phyloP scores from a whole-genome alignment of 2,113 vertebrate species.

The Crotophaga sulcirostris region DNA sequence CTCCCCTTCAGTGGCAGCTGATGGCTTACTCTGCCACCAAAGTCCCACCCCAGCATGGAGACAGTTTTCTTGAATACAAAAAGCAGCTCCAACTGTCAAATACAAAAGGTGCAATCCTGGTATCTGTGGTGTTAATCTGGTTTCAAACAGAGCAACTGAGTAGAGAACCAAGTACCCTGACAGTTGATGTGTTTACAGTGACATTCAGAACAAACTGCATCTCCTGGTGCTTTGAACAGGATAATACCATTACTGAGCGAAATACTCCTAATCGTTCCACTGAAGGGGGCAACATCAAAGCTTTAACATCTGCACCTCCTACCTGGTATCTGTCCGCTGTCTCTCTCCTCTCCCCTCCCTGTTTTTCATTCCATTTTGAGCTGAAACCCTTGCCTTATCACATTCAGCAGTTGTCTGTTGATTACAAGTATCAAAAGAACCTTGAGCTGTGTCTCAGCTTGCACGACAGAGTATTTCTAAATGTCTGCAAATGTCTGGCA shows the following conservation, averaged over 20 bases:
- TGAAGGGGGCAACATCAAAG: neutral
- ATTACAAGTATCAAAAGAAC: constrained; percentile 14
- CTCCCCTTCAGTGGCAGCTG: neutral
- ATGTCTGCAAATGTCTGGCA: neutral
- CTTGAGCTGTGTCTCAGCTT: neutral
- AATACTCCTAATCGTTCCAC: neutral
- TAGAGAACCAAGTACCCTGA: neutral
- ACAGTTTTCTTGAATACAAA: neutral
- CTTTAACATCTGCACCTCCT: neutral
- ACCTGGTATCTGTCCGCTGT: neutral
- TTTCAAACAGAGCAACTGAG: neutral
- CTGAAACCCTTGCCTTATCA: constrained; percentile 35
- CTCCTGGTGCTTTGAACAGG: neutral
- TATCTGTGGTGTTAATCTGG: neutral
- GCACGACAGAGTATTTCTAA: neutral
- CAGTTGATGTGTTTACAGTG: neutral
- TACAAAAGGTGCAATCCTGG: neutral
- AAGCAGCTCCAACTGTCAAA: neutral
- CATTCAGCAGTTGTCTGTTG: neutral
- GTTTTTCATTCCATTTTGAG: neutral
- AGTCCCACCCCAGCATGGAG: neutral
- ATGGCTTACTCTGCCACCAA: neutral
- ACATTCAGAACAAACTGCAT: neutral
- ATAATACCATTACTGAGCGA: neutral
- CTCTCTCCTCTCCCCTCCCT: neutral